Base-by-base conservation (phyloP, 2,797 vertebrate species). In the Decapterus maruadsi region DNA sequence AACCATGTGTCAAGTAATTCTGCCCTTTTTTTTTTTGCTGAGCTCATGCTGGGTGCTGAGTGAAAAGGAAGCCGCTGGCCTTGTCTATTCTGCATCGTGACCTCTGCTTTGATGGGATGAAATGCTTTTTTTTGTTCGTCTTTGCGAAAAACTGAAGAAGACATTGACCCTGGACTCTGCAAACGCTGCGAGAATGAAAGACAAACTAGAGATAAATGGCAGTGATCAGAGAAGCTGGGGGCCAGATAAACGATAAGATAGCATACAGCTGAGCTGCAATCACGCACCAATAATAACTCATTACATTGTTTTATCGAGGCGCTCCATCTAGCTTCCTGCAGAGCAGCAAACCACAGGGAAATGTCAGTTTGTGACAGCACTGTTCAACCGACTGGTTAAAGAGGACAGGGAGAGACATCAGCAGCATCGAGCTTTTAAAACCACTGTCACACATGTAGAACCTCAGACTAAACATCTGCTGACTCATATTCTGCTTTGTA, bases 291-390 rank as follows among this genome's bases (percentile, higher is more conserved):
- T n/a, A 74, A 89, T 78, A 82, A 82, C 77, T 88, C 88, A 88
- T 81, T 87, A 86, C 84, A 87, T 83, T 73, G 83, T 68, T 89
- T 88, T 80, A 92, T 93, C 89, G 77, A 89, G n/a, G 90, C 88
- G 61, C 61, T 75, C 38, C 3, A 9, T 84, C 81, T 80, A 81
- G 87, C 78, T 81, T 91, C 85, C 81, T 86, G 91, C 59, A 58
- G 90, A 91, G 93, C 75, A 80, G 80, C 17, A 82, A 89, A 88
- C 87, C 78, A 81, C 92, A 89, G 86, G 76, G 80, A 93, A 94
- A 91, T 89, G 83, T 92, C 87, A 84, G 78, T 86, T 78, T 59
- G 90, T 80, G 88, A 88, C 86, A 88, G 83, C 85, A 80, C 85
- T 92, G 87, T 75, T 73, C 63, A 77, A 51, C 89, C 42, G 34